Percentiles rank a stretch among this genome's conserved stretches.
Evolutionary conservation across 1,140 invertebrate genomes (phyloP).

Genomic region (Hypothenemus hampei): DNA sequence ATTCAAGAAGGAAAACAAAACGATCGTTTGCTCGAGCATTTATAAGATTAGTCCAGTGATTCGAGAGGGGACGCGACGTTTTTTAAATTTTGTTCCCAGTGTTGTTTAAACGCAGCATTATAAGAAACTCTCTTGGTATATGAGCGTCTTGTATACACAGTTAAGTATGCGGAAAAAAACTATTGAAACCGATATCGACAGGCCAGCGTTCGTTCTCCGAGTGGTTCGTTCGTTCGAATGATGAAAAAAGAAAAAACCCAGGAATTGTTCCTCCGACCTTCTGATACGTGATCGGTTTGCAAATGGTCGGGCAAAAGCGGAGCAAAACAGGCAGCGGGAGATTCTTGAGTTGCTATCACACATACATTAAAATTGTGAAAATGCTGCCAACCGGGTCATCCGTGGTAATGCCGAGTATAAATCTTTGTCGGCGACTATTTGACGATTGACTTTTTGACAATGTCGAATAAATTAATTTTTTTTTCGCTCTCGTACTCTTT

Average conservation of each 20-base stretch:
- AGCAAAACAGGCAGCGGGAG: conserved; percentile 27
- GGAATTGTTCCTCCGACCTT: conserved; percentile 33
- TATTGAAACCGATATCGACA: conserved; percentile 19
- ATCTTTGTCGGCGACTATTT: conserved; percentile 21
- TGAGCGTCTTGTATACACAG: too few relatives aligned
- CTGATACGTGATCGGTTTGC: conserved; percentile 31
- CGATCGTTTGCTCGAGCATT: too few relatives aligned
- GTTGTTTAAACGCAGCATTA: too few relatives aligned
- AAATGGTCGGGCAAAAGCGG: conserved; percentile 24
- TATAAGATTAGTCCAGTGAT: too few relatives aligned
- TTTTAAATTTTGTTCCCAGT: too few relatives aligned
- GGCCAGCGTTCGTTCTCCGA: conserved; percentile 14
- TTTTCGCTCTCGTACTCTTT: background rate
- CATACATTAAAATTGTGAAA: conserved; percentile 33
- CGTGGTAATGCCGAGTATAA: conserved; percentile 12
- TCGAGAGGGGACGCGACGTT: too few relatives aligned
- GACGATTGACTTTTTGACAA: conserved; percentile 25
- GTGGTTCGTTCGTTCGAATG: conserved; percentile 14
- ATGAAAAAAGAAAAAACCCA: conserved; percentile 24
- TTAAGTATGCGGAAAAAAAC: conserved; percentile 21
- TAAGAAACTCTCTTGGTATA: too few relatives aligned
- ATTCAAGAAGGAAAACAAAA: too few relatives aligned
- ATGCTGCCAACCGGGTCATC: conserved; percentile 23
- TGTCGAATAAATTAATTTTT: conserved; percentile 2
- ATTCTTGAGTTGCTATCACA: conserved; percentile 30